Evolutionary conservation across 2,888 invertebrate species (phyloP), one percentile per base, ranked within the genome.

Genomic region (Thyatira batis): DNA sequence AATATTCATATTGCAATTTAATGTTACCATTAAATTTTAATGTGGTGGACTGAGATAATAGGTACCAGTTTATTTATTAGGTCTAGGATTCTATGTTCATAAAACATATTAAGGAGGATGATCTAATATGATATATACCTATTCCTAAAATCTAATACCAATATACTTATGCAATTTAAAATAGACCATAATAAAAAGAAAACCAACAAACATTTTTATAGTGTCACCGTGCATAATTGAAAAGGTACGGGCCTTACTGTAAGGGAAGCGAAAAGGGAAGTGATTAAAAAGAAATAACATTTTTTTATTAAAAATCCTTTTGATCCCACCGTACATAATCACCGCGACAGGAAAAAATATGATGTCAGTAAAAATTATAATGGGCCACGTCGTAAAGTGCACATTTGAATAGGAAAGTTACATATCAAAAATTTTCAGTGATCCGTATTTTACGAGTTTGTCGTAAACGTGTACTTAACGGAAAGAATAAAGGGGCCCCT

Each of bases 401-500:
- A 69, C 85, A 89, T 92, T 92, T 92, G 92, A 92, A 92, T 92
- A 90, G 89, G 82, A 89, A 85, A 86, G 90, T 91, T 85, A 91
- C 92, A 90, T 91, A 91, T 92, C 92, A 91, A 92, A 92, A 91
- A 91, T 89, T 89, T 88, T 89, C 92, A 90, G 83, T 89, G 90
- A 92, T 90, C 91, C 91, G 89, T 90, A 83, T 85, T 92, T 92
- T 92, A 92, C 89, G 91, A 89, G 87, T 79, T 78, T 72, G 85
- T 90, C 92, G 89, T 92, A 92, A 91, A 91, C 84, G 85, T 85
- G 85, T 90, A 87, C 89, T 91, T 89, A 89, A 84, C 82, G 77
- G 78, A 72, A 80, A 82, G 86, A 84, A 85, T 85, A 83, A 84
- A 86, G 78, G 80, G 79, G 79, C 63, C 80, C 84, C 83, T 79